Evolutionary conservation across 2,888 invertebrate species (phyloP), one percentile per base, ranked within the genome.

Genomic region (Morpho deidamia): DNA sequence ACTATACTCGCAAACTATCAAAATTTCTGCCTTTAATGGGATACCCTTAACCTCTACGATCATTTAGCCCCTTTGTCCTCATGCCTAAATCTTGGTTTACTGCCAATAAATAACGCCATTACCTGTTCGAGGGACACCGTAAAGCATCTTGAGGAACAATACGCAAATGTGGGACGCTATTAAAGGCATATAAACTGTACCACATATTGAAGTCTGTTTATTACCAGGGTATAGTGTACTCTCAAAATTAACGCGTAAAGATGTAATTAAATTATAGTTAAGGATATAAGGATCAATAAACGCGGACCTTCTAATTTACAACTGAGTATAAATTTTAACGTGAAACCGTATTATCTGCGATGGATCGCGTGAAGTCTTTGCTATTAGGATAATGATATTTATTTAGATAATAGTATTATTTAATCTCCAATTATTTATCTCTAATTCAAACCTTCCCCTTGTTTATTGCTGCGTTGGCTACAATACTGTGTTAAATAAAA

Each of bases 51-150:
- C 68, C 67, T 63, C 63, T 52, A 60, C 64, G 51, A 76, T 76
- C 75, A 76, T 77, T 78, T 76, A 61, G 71, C 71, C 73, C 78
- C 82, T 80, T 82, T 83, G 83, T 81, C 72, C 70, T 69, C 63
- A 54, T 58, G 64, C 71, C 71, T 68, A 69, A 67, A 70, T 71
- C 68, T 70, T 58, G 51, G 64, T 64, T 68, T 64, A 85, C 76
- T 72, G 76, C 74, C 79, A 65, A 85, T 87, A 85, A 87, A 87
- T 86, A 83, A 85, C 72, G 72, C 74, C 81, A 83, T 86, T 83
- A 87, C 86, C 86, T 87, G 85, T 80, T 78, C 78, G 68, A 62
- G 74, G 77, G 78, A 68, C 70, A 74, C 71, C 74, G 63, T 71
- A 68, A 72, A 77, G 70, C 79, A 77, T 84, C 83, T 84, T 81